Base-by-base conservation (phyloP, 1,140 invertebrate species). In the Pollicipes pollicipes region DNA sequence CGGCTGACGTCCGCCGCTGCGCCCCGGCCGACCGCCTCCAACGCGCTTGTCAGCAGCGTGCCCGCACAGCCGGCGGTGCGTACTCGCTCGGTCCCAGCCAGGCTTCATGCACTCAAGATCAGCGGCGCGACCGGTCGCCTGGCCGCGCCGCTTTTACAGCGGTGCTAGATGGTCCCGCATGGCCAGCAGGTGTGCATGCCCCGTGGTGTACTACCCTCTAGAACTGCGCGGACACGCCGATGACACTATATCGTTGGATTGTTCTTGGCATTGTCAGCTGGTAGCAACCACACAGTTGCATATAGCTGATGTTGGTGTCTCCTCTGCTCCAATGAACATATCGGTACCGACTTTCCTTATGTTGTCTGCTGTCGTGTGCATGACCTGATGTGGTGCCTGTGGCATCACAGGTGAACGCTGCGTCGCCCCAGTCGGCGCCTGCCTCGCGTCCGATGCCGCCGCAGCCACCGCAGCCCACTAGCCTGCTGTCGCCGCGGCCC, bases 401-500 rank as follows among this genome's bases (percentile, higher is more conserved):
- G n/a, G n/a, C n/a, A n/a, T n/a, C n/a, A n/a, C 45, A 58, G 45
- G 45, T 58, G 45, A 58, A 58, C 45, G 45, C 45, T 6, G 45
- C 45, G 45, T 58, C 45, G 3, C 45, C 45, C 17, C 45, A 58
- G 45, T 58, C 45, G 8, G 45, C 69, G 31, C 30, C 21, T 28
- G 29, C 29, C 28, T 30, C 45, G 29, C 69, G 21, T 17, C 69
- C 30, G 30, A 29, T 30, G 17, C 69, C 0, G 67, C 67, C 32
- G 29, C 31, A 26, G 30, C 13, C 69, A 21, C 73, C 64, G n/a
- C 73, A 68, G 67, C 28, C 28, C 8, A 66, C 31, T 35, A 31
- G 63, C n/a, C 64, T 35, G 66, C 72, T n/a, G 30, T 66, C 68
- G 3, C 58, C 69, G 28, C 74, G 69, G 4, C 71, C 70, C 66